Base-by-base conservation (phyloP, 1,140 invertebrate species). In the Mamestra configurata region DNA sequence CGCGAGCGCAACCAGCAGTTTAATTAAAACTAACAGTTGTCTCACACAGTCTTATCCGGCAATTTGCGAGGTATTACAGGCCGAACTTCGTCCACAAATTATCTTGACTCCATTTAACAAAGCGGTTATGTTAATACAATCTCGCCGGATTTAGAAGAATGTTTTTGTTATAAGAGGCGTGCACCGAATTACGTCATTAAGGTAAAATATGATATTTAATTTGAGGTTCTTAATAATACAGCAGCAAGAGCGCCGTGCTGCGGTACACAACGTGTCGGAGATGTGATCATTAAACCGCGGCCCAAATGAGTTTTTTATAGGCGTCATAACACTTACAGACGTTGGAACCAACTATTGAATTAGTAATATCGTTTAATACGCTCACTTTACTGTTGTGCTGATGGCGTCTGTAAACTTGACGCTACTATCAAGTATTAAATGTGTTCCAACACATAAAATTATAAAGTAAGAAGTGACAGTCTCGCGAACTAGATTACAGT, bases 11-110 rank as follows among this genome's bases (percentile, higher is more conserved):
- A 94, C 88, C 92, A 91, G 92, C 92, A 89, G 91, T 94, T 94
- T 94, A 94, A 94, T 94, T 94, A 94, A 94, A 94, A 94, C 93
- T 94, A 94, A 93, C 93, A 93, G 93, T 94, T 94, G 92, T 94
- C 92, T 94, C 92, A 92, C 92, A 93, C 92, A 93, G 93, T 93
- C 91, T 95, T 93, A 94, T 92, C 92, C 92, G 86, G 90, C 92
- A 94, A 94, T 94, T 94, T 94, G 92, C 92, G 91, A 93, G 89
- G 92, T 93, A 94, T 94, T 93, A 94, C 92, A 91, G 88, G 90
- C 89, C 90, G 84, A 95, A 95, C 90, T 94, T 94, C 82, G 88
- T 84, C 92, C 92, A 94, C 93, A 94, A 94, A 94, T 94, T 94
- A 94, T 94, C 90, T 92, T 88, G 88, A 94, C 91, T 94, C 89